Base-by-base conservation (phyloP, 2,797 vertebrate species). In the Brachyrhaphis roseni region DNA sequence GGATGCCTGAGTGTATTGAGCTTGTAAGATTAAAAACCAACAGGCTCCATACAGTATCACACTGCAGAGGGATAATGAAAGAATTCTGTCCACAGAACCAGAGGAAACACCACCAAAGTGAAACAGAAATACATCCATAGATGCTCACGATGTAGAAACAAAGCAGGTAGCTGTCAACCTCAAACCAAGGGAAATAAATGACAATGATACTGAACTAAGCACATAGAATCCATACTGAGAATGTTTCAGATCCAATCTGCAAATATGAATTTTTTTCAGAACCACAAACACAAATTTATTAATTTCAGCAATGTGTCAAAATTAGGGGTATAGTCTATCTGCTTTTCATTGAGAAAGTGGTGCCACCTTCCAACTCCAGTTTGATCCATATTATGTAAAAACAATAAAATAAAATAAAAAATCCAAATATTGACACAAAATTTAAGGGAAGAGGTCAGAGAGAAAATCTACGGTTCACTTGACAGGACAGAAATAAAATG, bases 1-100 rank as follows among this genome's bases (percentile, higher is more conserved):
- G 90, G 92, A 90, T 81, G 90, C 92, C 90, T 91, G 89, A 92
- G 92, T 84, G 88, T 83, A 75, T 86, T 81, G 76, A 85, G 86
- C 87, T 87, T 46, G 36, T 57, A 78, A 74, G 68, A 87, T 89
- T 62, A 75, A 76, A 90, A 87, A 45, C 75, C 81, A 84, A 45
- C 88, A 86, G 90, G 90, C 88, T 82, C 87, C 84, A 89, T 79
- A 84, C 84, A 78, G 80, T 76, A 74, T 90, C 87, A 84, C 81
- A 89, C 82, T 81, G 82, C 86, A 88, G 84, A 89, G 79, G 84
- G 88, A 86, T 82, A 73, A 51, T 77, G 16, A 78, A 55, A 23
- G 47, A 43, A 66, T 45, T 57, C 74, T 16, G 43, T 83, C 79
- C 49, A 83, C 68, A 72, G 72, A 78, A 75, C 71, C 16, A n/a